These are phyloP conservation scores for Tachystola acroxantha DNA, from an alignment of 2,888 invertebrate genomes.

Conservation along the genomic window DNA sequence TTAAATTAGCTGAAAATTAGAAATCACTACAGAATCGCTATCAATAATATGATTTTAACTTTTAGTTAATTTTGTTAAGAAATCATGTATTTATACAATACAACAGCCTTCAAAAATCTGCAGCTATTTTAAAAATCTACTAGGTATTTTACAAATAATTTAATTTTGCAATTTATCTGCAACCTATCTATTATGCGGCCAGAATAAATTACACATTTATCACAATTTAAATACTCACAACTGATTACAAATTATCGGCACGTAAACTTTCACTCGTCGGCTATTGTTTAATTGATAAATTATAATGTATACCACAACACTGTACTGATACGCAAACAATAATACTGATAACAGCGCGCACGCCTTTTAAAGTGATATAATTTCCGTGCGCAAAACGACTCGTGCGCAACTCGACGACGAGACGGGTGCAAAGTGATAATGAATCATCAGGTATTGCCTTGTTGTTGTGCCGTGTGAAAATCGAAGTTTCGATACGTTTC, in stretches of 20 bases:
- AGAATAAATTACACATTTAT: not conserved
- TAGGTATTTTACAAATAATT: too few relatives aligned
- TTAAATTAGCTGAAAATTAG: too few relatives aligned
- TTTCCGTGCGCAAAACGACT: slow-evolving; percentile 6
- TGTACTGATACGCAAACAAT: not conserved
- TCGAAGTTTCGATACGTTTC: too few relatives aligned
- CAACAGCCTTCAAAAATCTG: too few relatives aligned
- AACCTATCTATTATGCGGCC: too few relatives aligned
- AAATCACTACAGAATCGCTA: too few relatives aligned
- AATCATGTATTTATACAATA: too few relatives aligned
- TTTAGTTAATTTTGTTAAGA: too few relatives aligned
- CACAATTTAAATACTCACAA: not conserved
- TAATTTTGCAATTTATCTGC: too few relatives aligned
- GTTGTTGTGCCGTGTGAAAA: slow-evolving; percentile 9
- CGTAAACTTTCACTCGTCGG: not conserved
- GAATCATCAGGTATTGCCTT: not conserved
- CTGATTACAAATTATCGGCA: not conserved
- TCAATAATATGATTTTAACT: too few relatives aligned
- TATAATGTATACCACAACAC: not conserved
- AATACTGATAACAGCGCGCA: not conserved
- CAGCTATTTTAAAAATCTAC: too few relatives aligned
- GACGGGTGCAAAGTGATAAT: slow-evolving; percentile 4
- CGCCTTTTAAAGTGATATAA: not conserved
- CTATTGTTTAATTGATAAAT: not conserved
- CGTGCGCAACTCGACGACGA: slow-evolving; percentile 1